Percentiles rank a stretch among this genome's conserved stretches.
phyloP scores from a whole-genome alignment of 2,888 invertebrate species.

The Tyria jacobaeae region DNA sequence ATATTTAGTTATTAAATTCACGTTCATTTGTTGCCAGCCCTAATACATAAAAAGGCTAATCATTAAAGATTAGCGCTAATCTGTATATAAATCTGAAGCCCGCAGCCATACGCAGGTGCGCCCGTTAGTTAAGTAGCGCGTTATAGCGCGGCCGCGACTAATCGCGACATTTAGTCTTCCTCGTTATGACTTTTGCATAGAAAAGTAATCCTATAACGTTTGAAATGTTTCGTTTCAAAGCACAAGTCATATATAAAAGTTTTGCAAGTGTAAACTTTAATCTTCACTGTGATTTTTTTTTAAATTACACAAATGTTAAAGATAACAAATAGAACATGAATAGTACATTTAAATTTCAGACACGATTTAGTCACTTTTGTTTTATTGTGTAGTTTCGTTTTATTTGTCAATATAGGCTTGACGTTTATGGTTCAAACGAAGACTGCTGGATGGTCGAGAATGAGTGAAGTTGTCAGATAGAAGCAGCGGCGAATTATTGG shows the following conservation, averaged over 20 bases:
- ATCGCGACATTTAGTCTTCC: neutral
- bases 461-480: neutral
- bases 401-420: neutral
- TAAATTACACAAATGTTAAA: too few species aligned
- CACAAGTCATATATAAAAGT: too few species aligned
- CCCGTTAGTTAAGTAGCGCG: neutral
- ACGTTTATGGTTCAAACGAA: neutral
- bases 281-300: too few species aligned
- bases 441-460: neutral
- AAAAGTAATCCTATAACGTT: neutral
- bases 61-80: constrained; percentile 1
- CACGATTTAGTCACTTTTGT: neutral
- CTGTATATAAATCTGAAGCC: neutral
- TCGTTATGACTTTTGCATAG: neutral
- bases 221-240: neutral
- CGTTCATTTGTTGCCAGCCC: neutral
- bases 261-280: too few species aligned
- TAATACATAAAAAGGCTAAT: constrained; percentile 2
- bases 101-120: neutral
- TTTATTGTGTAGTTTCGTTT: neutral
- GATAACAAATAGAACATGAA: neutral
- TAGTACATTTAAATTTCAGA: neutral
- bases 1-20: too few species aligned
- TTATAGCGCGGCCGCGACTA: neutral
- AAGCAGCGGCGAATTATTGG: neutral